These are phyloP conservation scores for Aphrocallistes beatrix DNA, from an alignment of 37 sponge, comb jelly and placozoan species.

Conservation along the genomic window DNA sequence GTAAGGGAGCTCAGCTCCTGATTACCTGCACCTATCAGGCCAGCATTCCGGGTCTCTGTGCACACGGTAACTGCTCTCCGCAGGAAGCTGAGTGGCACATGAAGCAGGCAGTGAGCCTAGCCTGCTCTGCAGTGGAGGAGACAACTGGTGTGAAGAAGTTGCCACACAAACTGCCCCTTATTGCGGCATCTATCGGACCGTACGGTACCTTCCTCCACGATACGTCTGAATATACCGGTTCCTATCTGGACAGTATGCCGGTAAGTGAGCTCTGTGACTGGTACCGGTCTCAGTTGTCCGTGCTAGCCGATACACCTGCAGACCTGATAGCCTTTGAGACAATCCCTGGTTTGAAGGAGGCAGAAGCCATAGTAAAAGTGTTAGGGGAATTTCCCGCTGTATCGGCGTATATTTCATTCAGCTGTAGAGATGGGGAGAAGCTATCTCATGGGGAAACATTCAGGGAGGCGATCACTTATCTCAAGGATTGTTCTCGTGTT, in stretches of 20 bases:
- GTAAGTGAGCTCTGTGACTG: slow-evolving; percentile 44
- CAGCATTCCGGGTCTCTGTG: slow-evolving; percentile 43
- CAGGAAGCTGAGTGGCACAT: slow-evolving; percentile 40
- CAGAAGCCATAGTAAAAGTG: slow-evolving; percentile 31
- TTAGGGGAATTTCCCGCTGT: slow-evolving; percentile 43
- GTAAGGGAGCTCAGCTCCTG: slow-evolving; percentile 55
- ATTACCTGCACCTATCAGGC: slow-evolving; percentile 71
- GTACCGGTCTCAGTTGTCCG: slow-evolving; percentile 45
- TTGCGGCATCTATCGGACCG: slow-evolving; percentile 87
- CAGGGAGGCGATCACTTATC: slow-evolving; percentile 24
- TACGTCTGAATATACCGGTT: slow-evolving; percentile 66
- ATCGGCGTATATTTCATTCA: slow-evolving; percentile 55
- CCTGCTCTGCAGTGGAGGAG: slow-evolving; percentile 42
- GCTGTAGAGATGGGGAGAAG: slow-evolving; percentile 44
- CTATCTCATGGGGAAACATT: slow-evolving; percentile 53
- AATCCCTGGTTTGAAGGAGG: slow-evolving; percentile 51
- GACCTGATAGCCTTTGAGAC: slow-evolving; percentile 76
- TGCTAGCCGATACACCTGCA: slow-evolving; percentile 34
- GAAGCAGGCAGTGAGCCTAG: slow-evolving; percentile 43
- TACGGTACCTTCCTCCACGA: slow-evolving; percentile 70
- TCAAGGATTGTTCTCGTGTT: slow-evolving; percentile 34
- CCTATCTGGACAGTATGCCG: slow-evolving; percentile 61
- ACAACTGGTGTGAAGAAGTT: not conserved
- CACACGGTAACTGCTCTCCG: slow-evolving; percentile 23
- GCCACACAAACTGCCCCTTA: slow-evolving; percentile 22